Evolutionary conservation across 2,888 invertebrate genomes (phyloP).

Genomic region (Orthosia cruda): DNA sequence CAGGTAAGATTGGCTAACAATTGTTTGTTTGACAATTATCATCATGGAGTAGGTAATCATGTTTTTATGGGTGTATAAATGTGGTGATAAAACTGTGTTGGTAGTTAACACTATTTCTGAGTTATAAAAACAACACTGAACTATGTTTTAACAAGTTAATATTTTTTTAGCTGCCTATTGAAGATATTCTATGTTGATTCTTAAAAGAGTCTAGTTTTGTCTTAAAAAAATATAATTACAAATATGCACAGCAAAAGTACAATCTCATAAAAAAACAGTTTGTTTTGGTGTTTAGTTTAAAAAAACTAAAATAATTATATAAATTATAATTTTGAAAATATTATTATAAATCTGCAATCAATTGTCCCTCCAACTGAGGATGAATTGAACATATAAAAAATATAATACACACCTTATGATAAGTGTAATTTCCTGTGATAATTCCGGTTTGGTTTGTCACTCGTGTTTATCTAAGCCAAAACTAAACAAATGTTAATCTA

Average conservation of each 20-base stretch:
- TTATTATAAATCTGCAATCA: background rate
- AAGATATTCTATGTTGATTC: background rate
- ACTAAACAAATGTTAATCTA: background rate
- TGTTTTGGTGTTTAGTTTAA: background rate
- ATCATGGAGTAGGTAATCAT: background rate
- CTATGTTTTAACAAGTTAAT: background rate
- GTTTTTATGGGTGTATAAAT: conserved; percentile 12
- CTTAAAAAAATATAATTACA: no score
- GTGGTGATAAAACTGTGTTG: conserved; percentile 7
- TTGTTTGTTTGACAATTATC: background rate
- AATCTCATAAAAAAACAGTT: no score
- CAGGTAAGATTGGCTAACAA: conserved; percentile 76
- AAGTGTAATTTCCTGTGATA: background rate
- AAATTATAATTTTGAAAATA: background rate
- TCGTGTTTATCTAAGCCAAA: conserved; percentile 7
- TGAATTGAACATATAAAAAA: background rate
- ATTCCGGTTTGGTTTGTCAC: conserved; percentile 1
- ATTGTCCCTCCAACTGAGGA: background rate
- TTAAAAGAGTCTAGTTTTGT: no score
- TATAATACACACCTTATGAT: background rate
- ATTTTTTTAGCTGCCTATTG: background rate
- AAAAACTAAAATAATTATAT: no score
- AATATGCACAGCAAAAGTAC: no score
- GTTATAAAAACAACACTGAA: background rate
- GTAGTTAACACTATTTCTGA: conserved; percentile 9